These are phyloP conservation scores for Embidobia sp. DNA, from an alignment of 2,888 invertebrate species.

Conservation along the genomic window DNA sequence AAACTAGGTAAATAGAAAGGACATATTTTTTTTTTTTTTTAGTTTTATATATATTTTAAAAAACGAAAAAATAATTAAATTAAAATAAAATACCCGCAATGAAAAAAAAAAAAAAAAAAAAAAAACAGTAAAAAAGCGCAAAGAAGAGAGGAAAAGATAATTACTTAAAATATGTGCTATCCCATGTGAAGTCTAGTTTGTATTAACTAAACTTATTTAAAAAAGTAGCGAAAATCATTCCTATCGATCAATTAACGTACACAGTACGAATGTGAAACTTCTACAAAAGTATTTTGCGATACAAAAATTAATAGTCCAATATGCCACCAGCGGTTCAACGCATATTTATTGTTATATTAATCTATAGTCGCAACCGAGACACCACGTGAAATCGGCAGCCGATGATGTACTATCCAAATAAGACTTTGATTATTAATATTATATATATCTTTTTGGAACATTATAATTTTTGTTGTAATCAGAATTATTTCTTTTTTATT, in stretches of 20 bases:
- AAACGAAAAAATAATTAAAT: not conserved
- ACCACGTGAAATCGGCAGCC: constrained; percentile 48
- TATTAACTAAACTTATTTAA: constrained; percentile 51
- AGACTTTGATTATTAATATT: too few relatives aligned
- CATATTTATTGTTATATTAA: constrained; percentile 53
- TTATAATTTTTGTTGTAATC: not conserved
- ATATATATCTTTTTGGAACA: constrained; percentile 11
- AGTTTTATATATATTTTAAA: not conserved
- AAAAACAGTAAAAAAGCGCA: not conserved
- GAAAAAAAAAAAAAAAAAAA: not conserved
- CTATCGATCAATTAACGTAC: constrained; percentile 59
- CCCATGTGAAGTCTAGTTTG: constrained; percentile 25
- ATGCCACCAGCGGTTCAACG: constrained; percentile 60
- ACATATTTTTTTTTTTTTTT: not conserved
- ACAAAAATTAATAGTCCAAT: constrained; percentile 63
- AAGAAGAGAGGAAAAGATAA: not conserved
- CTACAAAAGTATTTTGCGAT: constrained; percentile 64
- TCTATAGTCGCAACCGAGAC: constrained; percentile 54
- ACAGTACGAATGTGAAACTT: constrained; percentile 64
- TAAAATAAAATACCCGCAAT: too few relatives aligned
- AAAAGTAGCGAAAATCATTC: constrained; percentile 56
- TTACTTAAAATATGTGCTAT: constrained; percentile 30
- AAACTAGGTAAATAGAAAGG: too few relatives aligned
- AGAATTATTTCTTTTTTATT: constrained; percentile 4
- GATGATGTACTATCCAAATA: constrained; percentile 27